Conservation (phyloP, 2,888 invertebrate species). For the Thera britannica region DNA sequence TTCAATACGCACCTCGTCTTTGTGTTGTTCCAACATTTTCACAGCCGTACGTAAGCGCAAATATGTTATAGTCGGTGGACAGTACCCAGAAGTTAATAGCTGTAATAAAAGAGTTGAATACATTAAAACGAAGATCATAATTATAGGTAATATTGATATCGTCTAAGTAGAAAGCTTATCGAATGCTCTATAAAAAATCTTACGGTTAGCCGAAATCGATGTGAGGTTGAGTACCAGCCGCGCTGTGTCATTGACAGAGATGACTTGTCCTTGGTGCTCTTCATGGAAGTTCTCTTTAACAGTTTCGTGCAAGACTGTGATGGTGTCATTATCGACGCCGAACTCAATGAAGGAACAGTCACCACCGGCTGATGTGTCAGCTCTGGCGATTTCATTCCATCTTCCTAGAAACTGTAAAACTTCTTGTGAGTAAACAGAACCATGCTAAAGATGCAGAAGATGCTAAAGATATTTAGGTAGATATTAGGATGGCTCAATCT, state of each 20-base stretch:
- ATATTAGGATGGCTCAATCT: no score
- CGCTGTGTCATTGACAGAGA: slow-evolving; percentile 47
- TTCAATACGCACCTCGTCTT: slow-evolving; percentile 53
- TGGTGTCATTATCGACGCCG: slow-evolving; percentile 18
- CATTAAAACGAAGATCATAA: no score
- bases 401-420: slow-evolving; percentile 58
- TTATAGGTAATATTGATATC: no score
- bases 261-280: slow-evolving; percentile 48
- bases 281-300: slow-evolving; percentile 62
- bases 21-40: slow-evolving; percentile 51
- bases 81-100: slow-evolving; percentile 63
- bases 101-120: slow-evolving; percentile 42
- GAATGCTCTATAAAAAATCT: slow-evolving; percentile 41
- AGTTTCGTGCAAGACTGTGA: slow-evolving; percentile 44
- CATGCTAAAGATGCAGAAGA: no score
- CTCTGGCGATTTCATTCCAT: slow-evolving; percentile 63
- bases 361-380: slow-evolving; percentile 46
- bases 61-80: slow-evolving; percentile 47
- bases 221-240: slow-evolving; percentile 49
- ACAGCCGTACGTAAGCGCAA: slow-evolving; percentile 59
- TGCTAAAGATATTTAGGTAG: no score
- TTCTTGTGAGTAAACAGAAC: neutral
- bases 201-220: slow-evolving; percentile 46
- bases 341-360: slow-evolving; percentile 62
- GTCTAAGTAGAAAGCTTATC: neutral